Percentiles rank a stretch among this genome's conserved stretches.
These are phyloP conservation scores for Cyprinodon diabolis DNA, from an alignment of 2,797 vertebrate species.

Conservation along the genomic window DNA sequence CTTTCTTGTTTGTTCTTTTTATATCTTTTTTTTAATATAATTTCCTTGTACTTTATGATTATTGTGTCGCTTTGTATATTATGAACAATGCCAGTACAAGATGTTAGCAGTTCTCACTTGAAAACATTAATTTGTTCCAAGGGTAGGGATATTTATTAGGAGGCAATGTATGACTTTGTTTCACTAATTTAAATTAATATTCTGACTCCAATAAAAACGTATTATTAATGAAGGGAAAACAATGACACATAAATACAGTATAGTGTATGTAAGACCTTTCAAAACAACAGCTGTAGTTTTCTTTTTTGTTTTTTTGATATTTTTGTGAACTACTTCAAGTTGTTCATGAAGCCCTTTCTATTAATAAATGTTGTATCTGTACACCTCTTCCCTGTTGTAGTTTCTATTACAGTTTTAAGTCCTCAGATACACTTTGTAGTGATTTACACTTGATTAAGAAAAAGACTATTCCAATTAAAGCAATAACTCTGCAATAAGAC, in stretches of 20 bases:
- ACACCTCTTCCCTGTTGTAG: background rate
- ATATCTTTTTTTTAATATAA: background rate
- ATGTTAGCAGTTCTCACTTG: background rate
- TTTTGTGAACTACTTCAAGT: background rate
- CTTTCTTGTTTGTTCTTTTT: background rate
- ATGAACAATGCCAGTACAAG: background rate
- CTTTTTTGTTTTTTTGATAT: background rate
- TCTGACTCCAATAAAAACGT: background rate
- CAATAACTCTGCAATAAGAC: background rate
- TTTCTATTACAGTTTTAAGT: background rate
- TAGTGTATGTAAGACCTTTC: background rate
- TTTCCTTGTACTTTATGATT: background rate
- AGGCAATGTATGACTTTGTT: background rate
- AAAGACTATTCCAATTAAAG: background rate
- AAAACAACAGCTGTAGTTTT: background rate
- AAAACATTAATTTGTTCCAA: background rate
- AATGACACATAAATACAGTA: background rate
- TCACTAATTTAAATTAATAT: background rate
- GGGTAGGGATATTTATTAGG: background rate
- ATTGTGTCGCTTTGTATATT: background rate
- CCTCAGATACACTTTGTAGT: background rate
- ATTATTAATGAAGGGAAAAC: background rate
- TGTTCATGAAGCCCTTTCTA: background rate
- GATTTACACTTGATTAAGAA: background rate
- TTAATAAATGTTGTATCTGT: background rate